These are phyloP conservation scores for Temnothorax curvispinosus DNA, from an alignment of 1,140 invertebrate genomes.

Conservation along the genomic window DNA sequence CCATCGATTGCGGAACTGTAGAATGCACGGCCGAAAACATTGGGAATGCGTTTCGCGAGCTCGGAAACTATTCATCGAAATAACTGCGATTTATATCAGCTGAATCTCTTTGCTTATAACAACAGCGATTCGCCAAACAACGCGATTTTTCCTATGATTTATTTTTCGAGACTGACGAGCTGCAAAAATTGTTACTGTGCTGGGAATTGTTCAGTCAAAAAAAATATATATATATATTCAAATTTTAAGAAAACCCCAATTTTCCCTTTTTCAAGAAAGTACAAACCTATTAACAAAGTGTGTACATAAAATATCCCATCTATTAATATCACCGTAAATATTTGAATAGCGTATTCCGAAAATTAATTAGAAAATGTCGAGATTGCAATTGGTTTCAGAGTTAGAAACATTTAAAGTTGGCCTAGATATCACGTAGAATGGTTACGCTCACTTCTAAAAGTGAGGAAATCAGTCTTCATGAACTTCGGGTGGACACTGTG, in stretches of 20 bases:
- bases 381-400: background rate
- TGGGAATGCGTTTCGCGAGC: slow-evolving; percentile 33
- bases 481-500: too few species aligned
- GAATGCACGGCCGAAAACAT: slow-evolving; percentile 40
- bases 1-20: slow-evolving; percentile 41
- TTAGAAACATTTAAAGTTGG: background rate
- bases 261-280: background rate
- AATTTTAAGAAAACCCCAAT: background rate
- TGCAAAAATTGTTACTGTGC: background rate
- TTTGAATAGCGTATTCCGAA: background rate
- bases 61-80: slow-evolving; percentile 47
- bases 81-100: slow-evolving; percentile 43
- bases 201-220: background rate
- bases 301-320: background rate
- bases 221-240: background rate
- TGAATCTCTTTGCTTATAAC: slow-evolving; percentile 8
- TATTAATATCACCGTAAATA: background rate
- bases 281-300: background rate
- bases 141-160: slow-evolving; percentile 15
- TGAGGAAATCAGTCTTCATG: too few species aligned
- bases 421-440: background rate
- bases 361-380: background rate
- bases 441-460: background rate
- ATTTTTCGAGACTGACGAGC: background rate
- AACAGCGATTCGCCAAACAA: slow-evolving; percentile 17